Base-by-base conservation (phyloP, 2,888 invertebrate genomes). In the Chrysina gloriosa region DNA sequence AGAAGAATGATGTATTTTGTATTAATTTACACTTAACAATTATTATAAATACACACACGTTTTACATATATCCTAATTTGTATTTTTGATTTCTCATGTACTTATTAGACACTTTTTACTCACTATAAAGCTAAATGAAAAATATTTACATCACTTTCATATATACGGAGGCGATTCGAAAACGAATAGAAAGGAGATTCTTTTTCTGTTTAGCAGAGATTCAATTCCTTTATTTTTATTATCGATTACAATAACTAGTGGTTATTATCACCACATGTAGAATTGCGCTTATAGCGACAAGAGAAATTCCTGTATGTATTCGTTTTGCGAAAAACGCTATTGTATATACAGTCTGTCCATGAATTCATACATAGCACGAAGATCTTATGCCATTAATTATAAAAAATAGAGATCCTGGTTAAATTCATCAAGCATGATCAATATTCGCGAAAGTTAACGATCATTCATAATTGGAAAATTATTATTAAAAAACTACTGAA, bases 11-110 rank as follows among this genome's bases (percentile, higher is more conserved):
- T 50, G 23, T 39, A 29, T 42, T 61, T 61, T 61, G 16, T 42
- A 61, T 58, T 67, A 67, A 65, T 69, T 69, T 65, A 69, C 58
- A 58, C 50, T 56, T 69, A 69, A 65, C 58, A 63, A 69, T 65
- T 65, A 68, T 68, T 48, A 68, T 68, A 68, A 65, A 69, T 65
- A 69, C 65, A 69, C 61, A 61, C 65, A 39, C 39, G 31, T 48
- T 54, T 63, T 68, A 58, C 63, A 56, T 68, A 52, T 52, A 66
- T 65, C 34, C 64, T 68, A 68, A 68, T 68, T 68, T 65, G 65
- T 69, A 61, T 61, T 31, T 31, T 52, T 52, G 6, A 36, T 39
- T 52, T 36, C 16, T 48, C 50, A 45, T 42, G 42, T 36, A 56
- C 56, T 52, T 52, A 9, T 47, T 47, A 47, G 42, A 69, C 34